Base-by-base conservation (phyloP, 2,797 vertebrate species). In the Fratercula arctica region DNA sequence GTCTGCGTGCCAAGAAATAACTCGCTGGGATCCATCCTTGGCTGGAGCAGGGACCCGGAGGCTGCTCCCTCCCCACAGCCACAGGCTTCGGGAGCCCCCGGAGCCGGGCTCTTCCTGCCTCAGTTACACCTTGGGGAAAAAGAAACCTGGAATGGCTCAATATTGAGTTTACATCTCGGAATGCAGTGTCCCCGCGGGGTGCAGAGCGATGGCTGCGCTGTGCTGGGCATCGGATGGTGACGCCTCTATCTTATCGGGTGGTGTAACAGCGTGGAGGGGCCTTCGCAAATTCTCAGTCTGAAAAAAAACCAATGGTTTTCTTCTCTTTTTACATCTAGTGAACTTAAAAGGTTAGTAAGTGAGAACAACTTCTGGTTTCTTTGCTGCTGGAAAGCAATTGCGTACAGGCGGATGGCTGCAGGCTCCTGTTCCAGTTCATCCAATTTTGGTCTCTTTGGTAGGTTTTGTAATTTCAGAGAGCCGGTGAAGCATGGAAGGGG, bases 401-500 rank as follows among this genome's bases (percentile, higher is more conserved):
- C 19, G 37, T 18, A 2, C 68, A 85, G 45, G 18, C 1, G 3
- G 25, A 8, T 59, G 41, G 43, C 69, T 69, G 50, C 45, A 19
- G 53, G 10, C 26, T 86, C 25, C 77, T 63, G 15, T 17, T 63
- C 37, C 20, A 10, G 68, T 74, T 70, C 54, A 48, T 59, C 60
- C 29, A 23, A 4, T 69, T 56, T 74, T 51, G 64, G 80, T 76
- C 31, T 66, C 41, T 83, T 53, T 63, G 33, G 61, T 64, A n/a
- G 67, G 13, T 43, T 87, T 56, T 87, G 54, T 69, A 33, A 59
- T 66, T 77, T 60, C 13, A 39, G 43, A 17, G 31, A 76, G 50
- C 67, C 29, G 54, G 11, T 63, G 87, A 63, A 79, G 90, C 72
- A 17, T 88, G 93, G 95, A 96, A 69, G 6, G 63, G 48, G 28